Evolutionary conservation across 2,113 vertebrate species (phyloP), one percentile per base, ranked within the genome.

Genomic region (Recurvirostra avosetta): DNA sequence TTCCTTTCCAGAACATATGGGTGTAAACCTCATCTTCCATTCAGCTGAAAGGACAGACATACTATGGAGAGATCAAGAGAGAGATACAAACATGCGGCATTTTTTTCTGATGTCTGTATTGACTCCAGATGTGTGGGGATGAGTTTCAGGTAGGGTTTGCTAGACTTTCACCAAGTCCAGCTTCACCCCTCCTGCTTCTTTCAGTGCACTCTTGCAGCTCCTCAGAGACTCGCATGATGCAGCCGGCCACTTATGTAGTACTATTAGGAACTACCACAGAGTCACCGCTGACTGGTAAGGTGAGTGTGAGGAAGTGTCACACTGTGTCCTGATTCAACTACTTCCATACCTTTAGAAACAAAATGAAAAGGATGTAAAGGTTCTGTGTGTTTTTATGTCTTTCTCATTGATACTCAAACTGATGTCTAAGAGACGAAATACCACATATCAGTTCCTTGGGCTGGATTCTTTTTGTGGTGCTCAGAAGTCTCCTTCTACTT

Each of bases 211-310:
- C 32, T 45, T 27, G 14, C 55, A 34, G 41, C 45, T 84, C 13
- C 40, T 56, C 30, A 27, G 56, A 38, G 36, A 19, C 49, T 72
- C 1, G 0, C 12, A 5, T 0, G 3, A 41, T 29, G 22, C 26
- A 75, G 62, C 63, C 6, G 4, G 6, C 16, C 0, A 0, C 22
- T 32, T 3, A 3, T 4, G 5, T 52, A 18, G 27, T 23, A 5
- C 21, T n/a, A 2, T 59, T 53, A 10, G 56, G 16, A 86, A 0
- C 45, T 47, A 22, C 25, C 23, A 36, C 14, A 50, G 41, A 45
- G 8, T 26, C 1, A 2, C 32, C 47, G 19, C 29, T 86, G 43
- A 32, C 36, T 74, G 56, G 9, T 17, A 6, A 40, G 8, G 8
- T 66, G 41, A 38, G 8, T 27, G 11, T 71, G 66, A 88, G 27